These are phyloP conservation scores for Drosophila mayaguana DNA, from an alignment of 2,888 invertebrate species.

Conservation along the genomic window DNA sequence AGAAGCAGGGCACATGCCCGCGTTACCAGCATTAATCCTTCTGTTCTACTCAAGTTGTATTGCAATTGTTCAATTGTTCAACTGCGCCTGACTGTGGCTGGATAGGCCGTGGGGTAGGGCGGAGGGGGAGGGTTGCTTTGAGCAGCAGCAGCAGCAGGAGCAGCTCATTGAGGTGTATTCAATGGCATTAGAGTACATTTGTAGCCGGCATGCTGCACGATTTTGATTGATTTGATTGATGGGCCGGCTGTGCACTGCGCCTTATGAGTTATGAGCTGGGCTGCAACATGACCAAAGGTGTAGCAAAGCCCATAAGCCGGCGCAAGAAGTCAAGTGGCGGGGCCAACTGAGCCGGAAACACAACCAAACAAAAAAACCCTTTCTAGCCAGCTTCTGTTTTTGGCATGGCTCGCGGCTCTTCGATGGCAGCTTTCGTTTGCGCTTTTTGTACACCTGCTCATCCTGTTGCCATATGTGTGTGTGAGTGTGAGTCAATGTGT, in stretches of 20 bases:
- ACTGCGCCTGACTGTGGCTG: conserved; percentile 28
- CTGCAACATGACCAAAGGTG: conserved; percentile 52
- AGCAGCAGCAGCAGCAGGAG: neutral
- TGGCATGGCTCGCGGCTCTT: conserved; percentile 16
- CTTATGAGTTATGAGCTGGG: conserved; percentile 69
- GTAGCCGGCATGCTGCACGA: conserved; percentile 53
- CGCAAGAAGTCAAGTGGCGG: conserved; percentile 64
- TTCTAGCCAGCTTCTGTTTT: conserved; percentile 33
- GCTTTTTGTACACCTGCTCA: conserved; percentile 63
- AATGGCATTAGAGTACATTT: conserved; percentile 50
- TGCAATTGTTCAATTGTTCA: conserved; percentile 79
- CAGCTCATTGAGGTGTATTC: conserved; percentile 42
- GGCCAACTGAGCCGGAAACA: neutral
- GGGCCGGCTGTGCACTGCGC: conserved; percentile 25
- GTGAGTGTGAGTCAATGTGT: conserved; percentile 8
- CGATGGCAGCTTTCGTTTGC: conserved; percentile 37
- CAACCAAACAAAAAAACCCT: conserved; percentile 24
- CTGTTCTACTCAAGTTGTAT: conserved; percentile 64
- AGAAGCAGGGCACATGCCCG: conserved; percentile 16
- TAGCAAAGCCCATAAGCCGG: conserved; percentile 59
- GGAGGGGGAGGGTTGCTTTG: conserved; percentile 8
- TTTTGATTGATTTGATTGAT: conserved; percentile 67
- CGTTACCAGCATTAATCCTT: conserved; percentile 78
- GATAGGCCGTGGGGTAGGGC: neutral
- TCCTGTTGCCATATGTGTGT: neutral